phyloP scores from a whole-genome alignment of 2,797 vertebrate species.

The Pygocentrus nattereri region DNA sequence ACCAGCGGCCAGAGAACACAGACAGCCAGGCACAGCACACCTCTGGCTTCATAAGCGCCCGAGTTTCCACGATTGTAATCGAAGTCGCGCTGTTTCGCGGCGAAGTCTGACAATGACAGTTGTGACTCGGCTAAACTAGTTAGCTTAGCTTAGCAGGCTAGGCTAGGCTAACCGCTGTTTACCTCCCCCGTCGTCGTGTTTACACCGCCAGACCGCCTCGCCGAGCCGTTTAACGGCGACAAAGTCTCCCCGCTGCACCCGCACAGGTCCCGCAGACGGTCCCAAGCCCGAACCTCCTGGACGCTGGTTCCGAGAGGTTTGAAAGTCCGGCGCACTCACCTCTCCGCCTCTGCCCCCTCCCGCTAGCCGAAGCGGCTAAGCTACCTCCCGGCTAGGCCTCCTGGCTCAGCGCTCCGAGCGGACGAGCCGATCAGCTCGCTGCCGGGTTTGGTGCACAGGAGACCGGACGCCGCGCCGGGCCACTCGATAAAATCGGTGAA shows the following conservation, averaged over 20 bases:
- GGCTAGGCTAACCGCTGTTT: conserved; percentile 65
- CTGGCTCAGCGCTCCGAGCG: conserved; percentile 61
- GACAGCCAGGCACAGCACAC: not conserved
- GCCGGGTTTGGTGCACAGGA: conserved; percentile 49
- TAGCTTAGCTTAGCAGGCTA: conserved; percentile 46
- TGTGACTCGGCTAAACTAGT: conserved; percentile 15
- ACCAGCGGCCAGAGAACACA: not conserved
- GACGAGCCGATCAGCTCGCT: conserved; percentile 70
- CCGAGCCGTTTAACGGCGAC: rapidly evolving
- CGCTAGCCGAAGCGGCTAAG: conserved; percentile 40
- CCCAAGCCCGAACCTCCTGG: not conserved
- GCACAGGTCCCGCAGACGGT: not conserved
- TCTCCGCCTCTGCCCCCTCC: conserved; percentile 69
- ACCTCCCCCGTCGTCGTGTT: conserved; percentile 59
- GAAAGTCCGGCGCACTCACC: conserved; percentile 54
- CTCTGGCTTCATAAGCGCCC: not conserved
- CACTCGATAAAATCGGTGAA: not conserved
- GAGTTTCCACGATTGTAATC: not conserved
- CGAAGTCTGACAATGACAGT: conserved; percentile 60
- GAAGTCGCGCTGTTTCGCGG: not conserved
- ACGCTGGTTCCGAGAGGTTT: too few relatives aligned
- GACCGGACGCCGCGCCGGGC: not conserved
- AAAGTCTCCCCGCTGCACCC: not conserved
- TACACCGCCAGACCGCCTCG: conserved; percentile 46
- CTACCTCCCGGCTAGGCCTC: conserved; percentile 79